These are phyloP conservation scores for Hylaeus volcanicus DNA, from an alignment of 1,140 invertebrate species.

Conservation along the genomic window DNA sequence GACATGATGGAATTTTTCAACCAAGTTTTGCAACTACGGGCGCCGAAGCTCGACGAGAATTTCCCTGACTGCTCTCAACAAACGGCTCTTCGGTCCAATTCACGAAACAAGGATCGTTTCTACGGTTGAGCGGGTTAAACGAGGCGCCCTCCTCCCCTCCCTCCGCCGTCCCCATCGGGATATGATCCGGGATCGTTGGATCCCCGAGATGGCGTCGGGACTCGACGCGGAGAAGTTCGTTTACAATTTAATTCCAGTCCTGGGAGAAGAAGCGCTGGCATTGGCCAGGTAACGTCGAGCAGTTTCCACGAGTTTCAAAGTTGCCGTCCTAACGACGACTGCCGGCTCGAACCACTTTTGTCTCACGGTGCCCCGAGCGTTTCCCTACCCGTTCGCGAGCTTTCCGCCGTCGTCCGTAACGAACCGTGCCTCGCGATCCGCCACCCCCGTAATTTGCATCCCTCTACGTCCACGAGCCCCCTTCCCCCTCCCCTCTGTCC, in stretches of 20 bases:
- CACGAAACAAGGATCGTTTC: constrained; percentile 13
- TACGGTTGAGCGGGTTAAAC: neutral
- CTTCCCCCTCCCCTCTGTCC: neutral
- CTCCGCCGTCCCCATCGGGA: neutral
- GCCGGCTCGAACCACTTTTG: neutral
- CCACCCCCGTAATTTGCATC: neutral
- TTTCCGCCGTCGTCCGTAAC: neutral
- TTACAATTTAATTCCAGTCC: constrained; percentile 1
- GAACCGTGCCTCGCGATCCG: neutral
- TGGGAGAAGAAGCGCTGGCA: neutral
- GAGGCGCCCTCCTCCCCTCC: neutral
- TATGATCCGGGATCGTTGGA: neutral
- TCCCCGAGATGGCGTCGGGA: no score
- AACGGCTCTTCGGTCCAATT: neutral
- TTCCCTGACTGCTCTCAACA: neutral
- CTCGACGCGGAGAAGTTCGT: neutral
- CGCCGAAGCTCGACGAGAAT: neutral
- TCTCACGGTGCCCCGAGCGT: neutral
- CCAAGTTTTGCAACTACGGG: neutral
- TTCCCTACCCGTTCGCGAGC: neutral
- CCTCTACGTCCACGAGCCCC: neutral
- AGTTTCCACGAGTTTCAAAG: neutral
- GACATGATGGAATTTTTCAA: neutral
- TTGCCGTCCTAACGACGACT: neutral
- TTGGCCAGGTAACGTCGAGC: neutral